These are phyloP conservation scores for Volucella inanis DNA, from an alignment of 2,888 invertebrate genomes.

Conservation along the genomic window DNA sequence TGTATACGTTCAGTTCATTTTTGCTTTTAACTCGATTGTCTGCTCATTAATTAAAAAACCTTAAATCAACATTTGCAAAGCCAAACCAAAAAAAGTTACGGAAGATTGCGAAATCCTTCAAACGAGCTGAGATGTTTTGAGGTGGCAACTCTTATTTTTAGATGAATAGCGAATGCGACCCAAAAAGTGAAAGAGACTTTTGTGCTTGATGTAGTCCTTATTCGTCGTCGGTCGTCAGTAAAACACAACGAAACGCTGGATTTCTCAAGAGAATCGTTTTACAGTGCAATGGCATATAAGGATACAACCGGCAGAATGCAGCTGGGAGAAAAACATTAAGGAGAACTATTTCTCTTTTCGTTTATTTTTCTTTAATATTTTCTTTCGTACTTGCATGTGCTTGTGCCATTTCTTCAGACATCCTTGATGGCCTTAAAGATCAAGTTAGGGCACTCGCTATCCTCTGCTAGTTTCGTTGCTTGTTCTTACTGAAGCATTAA, in stretches of 20 bases:
- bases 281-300: slow-evolving; percentile 68
- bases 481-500: slow-evolving; percentile 6
- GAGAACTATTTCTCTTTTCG: slow-evolving; percentile 7
- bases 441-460: slow-evolving; percentile 42
- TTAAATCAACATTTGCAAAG: too few species aligned
- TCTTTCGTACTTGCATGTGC: neutral
- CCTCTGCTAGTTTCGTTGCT: slow-evolving; percentile 1
- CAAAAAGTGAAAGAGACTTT: slow-evolving; percentile 46
- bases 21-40: too few species aligned
- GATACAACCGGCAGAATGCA: slow-evolving; percentile 45
- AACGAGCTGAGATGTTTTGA: too few species aligned
- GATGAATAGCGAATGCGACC: slow-evolving; percentile 46
- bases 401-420: slow-evolving; percentile 40
- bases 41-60: too few species aligned
- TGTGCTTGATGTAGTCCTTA: neutral
- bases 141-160: too few species aligned
- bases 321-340: slow-evolving; percentile 50
- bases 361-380: slow-evolving; percentile 6
- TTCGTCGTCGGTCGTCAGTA: neutral
- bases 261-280: slow-evolving; percentile 64
- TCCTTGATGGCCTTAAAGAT: slow-evolving; percentile 56
- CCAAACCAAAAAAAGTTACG: too few species aligned
- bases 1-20: too few species aligned
- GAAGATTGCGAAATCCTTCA: too few species aligned
- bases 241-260: slow-evolving; percentile 45